Conservation (phyloP, 2,888 invertebrate species). For the Erynnis tages region DNA sequence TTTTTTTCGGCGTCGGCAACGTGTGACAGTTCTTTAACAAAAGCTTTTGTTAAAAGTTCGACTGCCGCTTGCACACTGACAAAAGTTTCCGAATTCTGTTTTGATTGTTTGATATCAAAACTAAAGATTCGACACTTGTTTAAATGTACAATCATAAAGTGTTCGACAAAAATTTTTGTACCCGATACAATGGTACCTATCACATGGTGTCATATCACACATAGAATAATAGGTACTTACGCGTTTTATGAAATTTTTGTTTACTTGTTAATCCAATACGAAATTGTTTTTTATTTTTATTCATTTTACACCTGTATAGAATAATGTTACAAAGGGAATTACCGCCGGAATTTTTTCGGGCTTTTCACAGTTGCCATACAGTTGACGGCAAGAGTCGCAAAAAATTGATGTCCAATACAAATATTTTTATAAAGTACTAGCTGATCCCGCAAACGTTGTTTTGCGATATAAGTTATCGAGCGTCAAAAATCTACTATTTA, state of each 20-base stretch:
- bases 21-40: constrained; percentile 43
- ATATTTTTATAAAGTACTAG: too few species aligned
- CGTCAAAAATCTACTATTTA: too few species aligned
- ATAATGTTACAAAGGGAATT: neutral
- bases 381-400: too few species aligned
- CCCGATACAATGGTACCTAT: too few species aligned
- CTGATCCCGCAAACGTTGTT: too few species aligned
- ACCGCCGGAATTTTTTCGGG: neutral
- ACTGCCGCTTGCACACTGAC: constrained; percentile 54
- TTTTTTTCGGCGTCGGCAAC: constrained; percentile 55
- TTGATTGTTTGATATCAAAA: constrained; percentile 70
- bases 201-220: constrained; percentile 5
- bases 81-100: constrained; percentile 59
- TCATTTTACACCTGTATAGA: neutral
- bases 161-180: constrained; percentile 1
- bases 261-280: neutral
- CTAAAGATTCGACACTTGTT: constrained; percentile 60
- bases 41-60: constrained; percentile 62
- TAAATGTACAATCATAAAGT: constrained; percentile 42
- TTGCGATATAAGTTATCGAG: too few species aligned
- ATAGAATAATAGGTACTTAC: neutral
- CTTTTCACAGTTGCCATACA: too few species aligned
- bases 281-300: neutral
- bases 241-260: neutral
- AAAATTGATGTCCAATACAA: too few species aligned